These are phyloP conservation scores for Spinus olivaceus DNA, from an alignment of 2,797 vertebrate genomes.

Conservation along the genomic window DNA sequence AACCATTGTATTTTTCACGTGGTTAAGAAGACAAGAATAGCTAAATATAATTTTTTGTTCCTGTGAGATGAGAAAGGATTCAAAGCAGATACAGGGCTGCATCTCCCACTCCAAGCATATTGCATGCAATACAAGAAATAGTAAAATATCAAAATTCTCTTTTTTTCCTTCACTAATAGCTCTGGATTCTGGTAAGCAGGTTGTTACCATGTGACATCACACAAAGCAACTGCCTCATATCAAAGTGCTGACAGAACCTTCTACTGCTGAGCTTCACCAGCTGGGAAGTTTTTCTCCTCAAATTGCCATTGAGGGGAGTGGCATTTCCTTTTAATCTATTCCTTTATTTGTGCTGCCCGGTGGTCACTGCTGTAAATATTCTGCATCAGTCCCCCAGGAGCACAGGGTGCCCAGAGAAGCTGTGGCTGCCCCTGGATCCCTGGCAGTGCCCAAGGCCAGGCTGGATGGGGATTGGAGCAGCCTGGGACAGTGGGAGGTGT, in stretches of 20 bases:
- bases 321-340: not conserved
- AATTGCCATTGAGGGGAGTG: too few relatives aligned
- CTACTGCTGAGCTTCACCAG: not conserved
- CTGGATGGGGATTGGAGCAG: accelerated
- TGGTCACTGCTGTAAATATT: not conserved
- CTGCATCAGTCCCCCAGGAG: not conserved
- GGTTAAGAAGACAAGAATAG: not conserved
- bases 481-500: accelerated
- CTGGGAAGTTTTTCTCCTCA: not conserved
- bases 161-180: not conserved
- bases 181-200: not conserved
- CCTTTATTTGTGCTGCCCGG: not conserved
- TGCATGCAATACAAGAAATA: not conserved
- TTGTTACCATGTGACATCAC: not conserved
- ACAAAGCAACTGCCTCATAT: not conserved
- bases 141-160: not conserved
- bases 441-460: not conserved
- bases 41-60: not conserved
- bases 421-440: not conserved
- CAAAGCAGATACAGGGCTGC: not conserved
- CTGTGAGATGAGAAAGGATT: not conserved
- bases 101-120: not conserved
- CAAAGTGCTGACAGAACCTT: not conserved
- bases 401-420: not conserved
- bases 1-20: not conserved